phyloP scores from a whole-genome alignment of 1,140 invertebrate species.

The Drosophila nasuta region DNA sequence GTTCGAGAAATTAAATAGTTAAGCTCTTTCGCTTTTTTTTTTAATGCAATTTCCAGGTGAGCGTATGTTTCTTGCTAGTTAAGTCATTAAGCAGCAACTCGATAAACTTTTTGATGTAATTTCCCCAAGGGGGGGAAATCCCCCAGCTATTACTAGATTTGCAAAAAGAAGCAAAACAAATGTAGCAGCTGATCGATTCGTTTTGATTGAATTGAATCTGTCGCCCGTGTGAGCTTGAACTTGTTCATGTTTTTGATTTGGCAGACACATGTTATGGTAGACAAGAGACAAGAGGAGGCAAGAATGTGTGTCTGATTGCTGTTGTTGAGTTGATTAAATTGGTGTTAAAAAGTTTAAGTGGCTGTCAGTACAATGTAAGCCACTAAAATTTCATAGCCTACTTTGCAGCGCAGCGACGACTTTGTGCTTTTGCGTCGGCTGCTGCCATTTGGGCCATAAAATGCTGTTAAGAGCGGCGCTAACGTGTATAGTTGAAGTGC shows the following conservation, averaged over 20 bases:
- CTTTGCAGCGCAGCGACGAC: conserved; percentile 46
- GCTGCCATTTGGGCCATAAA: conserved; percentile 57
- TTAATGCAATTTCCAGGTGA: conserved; percentile 51
- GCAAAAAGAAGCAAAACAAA: not conserved
- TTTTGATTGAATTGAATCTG: conserved; percentile 2
- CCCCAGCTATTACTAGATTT: no score
- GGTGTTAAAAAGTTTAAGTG: conserved; percentile 80
- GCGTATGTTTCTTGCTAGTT: conserved; percentile 51
- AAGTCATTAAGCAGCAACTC: conserved; percentile 60
- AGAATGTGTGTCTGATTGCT: conserved; percentile 21
- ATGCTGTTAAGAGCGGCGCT: conserved; percentile 50
- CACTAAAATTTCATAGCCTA: conserved; percentile 78
- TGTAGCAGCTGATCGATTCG: not conserved
- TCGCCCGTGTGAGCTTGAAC: not conserved
- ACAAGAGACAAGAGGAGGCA: not conserved
- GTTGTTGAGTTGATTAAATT: conserved; percentile 76
- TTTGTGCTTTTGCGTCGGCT: not conserved
- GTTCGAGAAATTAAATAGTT: conserved; percentile 74
- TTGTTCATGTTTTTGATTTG: not conserved
- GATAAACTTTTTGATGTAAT: not conserved
- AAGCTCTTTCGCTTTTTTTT: conserved; percentile 35
- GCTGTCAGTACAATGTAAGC: conserved; percentile 75
- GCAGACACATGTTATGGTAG: conserved; percentile 23
- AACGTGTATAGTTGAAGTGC: conserved; percentile 81
- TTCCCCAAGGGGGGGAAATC: no score